Evolutionary conservation across 1,140 invertebrate species (phyloP).

Genomic region (Halesus radiatus): DNA sequence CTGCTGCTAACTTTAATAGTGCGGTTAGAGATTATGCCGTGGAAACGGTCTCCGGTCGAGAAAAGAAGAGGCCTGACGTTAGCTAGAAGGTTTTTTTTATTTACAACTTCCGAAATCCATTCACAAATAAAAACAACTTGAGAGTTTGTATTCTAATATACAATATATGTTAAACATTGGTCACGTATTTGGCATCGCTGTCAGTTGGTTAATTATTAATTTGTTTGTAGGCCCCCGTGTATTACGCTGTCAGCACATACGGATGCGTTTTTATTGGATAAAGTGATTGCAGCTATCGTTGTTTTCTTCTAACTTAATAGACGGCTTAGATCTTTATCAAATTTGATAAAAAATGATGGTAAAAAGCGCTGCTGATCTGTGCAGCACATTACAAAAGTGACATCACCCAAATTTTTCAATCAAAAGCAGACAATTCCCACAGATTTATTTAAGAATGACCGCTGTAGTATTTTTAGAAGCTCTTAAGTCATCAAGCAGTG

Average conservation of each 20-base stretch:
- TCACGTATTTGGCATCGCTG: no score
- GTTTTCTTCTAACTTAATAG: neutral
- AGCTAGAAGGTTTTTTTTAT: no score
- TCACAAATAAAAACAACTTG: no score
- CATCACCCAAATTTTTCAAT: conserved; percentile 22
- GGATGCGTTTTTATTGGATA: conserved; percentile 1
- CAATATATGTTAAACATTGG: no score
- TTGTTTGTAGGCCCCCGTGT: no score
- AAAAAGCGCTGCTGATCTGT: neutral
- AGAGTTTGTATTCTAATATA: no score
- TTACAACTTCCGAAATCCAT: no score
- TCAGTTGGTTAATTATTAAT: no score
- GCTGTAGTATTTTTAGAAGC: conserved; percentile 9
- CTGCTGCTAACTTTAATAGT: no score
- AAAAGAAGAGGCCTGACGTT: no score
- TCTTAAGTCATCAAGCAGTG: conserved; percentile 5
- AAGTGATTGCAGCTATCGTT: neutral
- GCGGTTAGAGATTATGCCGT: no score
- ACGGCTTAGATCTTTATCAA: neutral
- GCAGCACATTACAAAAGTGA: neutral
- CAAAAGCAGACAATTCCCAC: conserved; percentile 21
- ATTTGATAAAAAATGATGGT: neutral
- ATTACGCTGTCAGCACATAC: neutral
- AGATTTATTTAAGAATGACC: conserved; percentile 27
- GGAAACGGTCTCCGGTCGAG: no score